Evolutionary conservation across 2,113 vertebrate genomes (phyloP).

Genomic region (Podiceps cristatus): DNA sequence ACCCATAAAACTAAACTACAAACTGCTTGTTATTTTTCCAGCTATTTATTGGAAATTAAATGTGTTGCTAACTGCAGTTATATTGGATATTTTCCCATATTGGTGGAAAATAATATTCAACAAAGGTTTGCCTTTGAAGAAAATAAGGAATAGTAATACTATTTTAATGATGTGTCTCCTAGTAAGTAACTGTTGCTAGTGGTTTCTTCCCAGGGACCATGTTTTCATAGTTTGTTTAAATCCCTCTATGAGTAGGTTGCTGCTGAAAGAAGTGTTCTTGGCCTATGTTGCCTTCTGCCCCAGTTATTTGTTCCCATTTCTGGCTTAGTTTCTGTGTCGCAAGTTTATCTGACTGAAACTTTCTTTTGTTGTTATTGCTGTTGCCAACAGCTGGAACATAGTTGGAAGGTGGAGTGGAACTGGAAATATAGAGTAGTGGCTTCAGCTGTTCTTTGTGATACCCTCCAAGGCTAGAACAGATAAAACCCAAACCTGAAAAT

Average conservation of each 20-base stretch:
- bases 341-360: not conserved
- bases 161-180: conserved; percentile 13
- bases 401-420: not conserved
- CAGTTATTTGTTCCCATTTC: not conserved
- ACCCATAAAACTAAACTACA: conserved; percentile 47
- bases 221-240: not conserved
- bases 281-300: not conserved
- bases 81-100: conserved; percentile 21
- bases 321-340: not conserved
- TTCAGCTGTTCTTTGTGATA: not conserved
- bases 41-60: conserved; percentile 35
- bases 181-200: not conserved
- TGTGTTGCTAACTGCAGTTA: conserved; percentile 13
- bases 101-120: conserved; percentile 22
- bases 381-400: not conserved
- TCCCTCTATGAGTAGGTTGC: not conserved
- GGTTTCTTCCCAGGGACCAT: not conserved
- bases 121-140: conserved; percentile 23
- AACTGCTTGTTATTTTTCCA: conserved; percentile 32
- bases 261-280: not conserved
- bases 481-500: not conserved
- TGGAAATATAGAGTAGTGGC: not conserved
- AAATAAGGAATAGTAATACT: not conserved
- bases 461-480: not conserved
- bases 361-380: not conserved